Conservation (phyloP, 1,140 invertebrate genomes). For the Heliconius eleuchia region DNA sequence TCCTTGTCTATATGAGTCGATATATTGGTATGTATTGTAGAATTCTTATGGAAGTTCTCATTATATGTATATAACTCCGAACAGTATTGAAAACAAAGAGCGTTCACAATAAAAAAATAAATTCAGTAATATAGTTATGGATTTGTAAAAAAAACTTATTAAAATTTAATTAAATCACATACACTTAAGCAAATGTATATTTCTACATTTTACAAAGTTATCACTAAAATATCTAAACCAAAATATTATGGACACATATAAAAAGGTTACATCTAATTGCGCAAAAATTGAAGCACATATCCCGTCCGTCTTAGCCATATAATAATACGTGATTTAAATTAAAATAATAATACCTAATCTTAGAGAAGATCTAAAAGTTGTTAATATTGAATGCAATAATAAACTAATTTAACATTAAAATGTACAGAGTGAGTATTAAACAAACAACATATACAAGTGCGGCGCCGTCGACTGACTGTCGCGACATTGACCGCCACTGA, state of each 20-base stretch:
- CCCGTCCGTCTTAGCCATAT: background rate
- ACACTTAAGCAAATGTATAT: too few species aligned
- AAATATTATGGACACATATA: background rate
- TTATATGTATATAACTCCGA: background rate
- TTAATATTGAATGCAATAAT: background rate
- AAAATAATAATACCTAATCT: conserved; percentile 9
- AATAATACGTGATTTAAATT: background rate
- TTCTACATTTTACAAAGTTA: too few species aligned
- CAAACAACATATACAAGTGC: conserved; percentile 60
- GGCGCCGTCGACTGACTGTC: conserved; percentile 52
- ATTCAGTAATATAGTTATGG: background rate
- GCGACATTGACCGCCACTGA: conserved; percentile 76
- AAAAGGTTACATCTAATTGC: background rate
- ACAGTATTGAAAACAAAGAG: background rate
- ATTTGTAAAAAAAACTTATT: too few species aligned
- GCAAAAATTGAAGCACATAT: background rate
- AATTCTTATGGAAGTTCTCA: background rate
- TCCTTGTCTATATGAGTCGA: background rate
- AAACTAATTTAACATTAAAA: conserved; percentile 49
- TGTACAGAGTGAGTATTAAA: conserved; percentile 55
- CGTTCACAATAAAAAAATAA: background rate
- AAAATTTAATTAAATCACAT: too few species aligned
- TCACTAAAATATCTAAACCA: background rate
- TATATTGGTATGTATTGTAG: background rate
- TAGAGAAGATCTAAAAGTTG: background rate